Evolutionary conservation across 2,797 vertebrate species (phyloP), one percentile per base, ranked within the genome.

Genomic region (Aplochiton taeniatus): DNA sequence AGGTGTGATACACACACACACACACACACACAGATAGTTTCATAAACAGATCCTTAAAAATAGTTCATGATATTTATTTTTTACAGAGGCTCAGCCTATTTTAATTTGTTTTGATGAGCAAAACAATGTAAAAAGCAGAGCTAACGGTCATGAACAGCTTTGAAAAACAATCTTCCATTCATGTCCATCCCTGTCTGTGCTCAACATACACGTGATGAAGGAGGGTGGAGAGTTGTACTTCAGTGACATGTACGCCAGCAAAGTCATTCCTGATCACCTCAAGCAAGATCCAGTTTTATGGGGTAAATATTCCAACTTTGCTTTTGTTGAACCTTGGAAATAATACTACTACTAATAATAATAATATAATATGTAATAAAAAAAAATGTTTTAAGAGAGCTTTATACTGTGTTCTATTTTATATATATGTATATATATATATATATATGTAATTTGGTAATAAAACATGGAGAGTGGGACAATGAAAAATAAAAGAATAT

Each of bases 191-290:
- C 17, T 43, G 11, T 49, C 5, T n/a, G n/a, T n/a, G n/a, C 48
- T 51, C 1, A n/a, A 16, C 16, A 31, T 18, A 65, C 66, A 11
- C 58, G 8, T 74, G 17, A 41, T 61, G 0, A 44, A 93, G 92
- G 89, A 88, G 1, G 91, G 91, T 50, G 91, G 91, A 13, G 92
- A 93, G 66, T 68, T 93, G 60, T 93, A 89, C 75, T 91, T 85
- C 61, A 93, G 92, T 72, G 91, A 93, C 80, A 88, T 93, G 86
- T 92, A 91, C 11, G 86, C 91, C 52, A 91, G 85, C 74, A 70
- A 88, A 72, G 73, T 83, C 0, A 31, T 92, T 73, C 90, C 90
- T 54, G 87, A 90, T 61, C 77, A 86, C 68, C 82, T 93, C 76
- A 92, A 82, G 74, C 63, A 88, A 68, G 90, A 93, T 69, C 42